Conservation (phyloP, 2,113 vertebrate species). For the cat (Felis catus) region DNA sequence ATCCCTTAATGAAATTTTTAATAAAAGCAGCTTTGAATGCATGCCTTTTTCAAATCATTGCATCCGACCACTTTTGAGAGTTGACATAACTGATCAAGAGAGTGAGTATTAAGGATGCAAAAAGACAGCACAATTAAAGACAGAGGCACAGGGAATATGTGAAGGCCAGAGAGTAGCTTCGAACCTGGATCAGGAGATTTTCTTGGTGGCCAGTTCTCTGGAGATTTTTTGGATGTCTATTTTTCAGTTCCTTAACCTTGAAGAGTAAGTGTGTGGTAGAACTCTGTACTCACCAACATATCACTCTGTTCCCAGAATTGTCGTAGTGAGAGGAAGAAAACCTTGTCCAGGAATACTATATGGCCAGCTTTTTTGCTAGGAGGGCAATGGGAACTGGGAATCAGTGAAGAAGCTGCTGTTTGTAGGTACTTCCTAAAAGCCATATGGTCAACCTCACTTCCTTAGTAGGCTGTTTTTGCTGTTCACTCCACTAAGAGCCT, state of each 20-base stretch:
- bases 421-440: neutral
- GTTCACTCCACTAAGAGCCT: neutral
- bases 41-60: slow-evolving; percentile 58
- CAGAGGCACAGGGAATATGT: neutral
- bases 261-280: neutral
- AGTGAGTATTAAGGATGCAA: slow-evolving; percentile 49
- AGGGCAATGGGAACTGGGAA: neutral
- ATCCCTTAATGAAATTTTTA: slow-evolving; percentile 82
- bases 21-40: slow-evolving; percentile 78
- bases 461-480: neutral
- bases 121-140: slow-evolving; percentile 60
- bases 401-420: neutral
- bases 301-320: neutral
- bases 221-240: neutral
- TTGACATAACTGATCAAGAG: slow-evolving; percentile 48
- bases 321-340: neutral
- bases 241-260: slow-evolving; percentile 12
- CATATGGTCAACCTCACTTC: neutral
- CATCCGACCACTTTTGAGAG: slow-evolving; percentile 50
- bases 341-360: neutral
- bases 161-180: slow-evolving; percentile 15
- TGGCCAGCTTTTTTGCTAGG: neutral
- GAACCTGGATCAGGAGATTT: neutral
- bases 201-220: neutral
- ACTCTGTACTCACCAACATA: neutral